These are phyloP conservation scores for Julus scandinavius DNA, from an alignment of 2,888 invertebrate genomes.

Conservation along the genomic window DNA sequence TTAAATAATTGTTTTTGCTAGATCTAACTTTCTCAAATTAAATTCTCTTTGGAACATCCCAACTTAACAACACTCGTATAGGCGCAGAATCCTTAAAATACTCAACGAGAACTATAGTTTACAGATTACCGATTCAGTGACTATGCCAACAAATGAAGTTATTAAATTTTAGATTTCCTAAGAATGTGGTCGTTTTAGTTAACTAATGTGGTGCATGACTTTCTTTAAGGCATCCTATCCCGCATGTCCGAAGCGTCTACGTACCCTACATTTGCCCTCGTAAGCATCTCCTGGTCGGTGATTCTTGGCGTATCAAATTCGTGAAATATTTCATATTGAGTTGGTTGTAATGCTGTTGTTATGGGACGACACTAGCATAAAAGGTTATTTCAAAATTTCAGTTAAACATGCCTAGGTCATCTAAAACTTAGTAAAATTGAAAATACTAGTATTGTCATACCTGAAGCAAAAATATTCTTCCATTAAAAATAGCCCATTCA, in stretches of 20 bases:
- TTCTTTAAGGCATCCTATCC: too few relatives aligned
- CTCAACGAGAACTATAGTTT: too few relatives aligned
- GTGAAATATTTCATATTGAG: constrained; percentile 47
- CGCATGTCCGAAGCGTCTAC: background rate
- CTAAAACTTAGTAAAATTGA: background rate
- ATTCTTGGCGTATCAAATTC: constrained; percentile 47
- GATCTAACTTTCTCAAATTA: background rate
- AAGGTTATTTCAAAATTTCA: background rate
- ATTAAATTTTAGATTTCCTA: too few relatives aligned
- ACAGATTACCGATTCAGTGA: too few relatives aligned
- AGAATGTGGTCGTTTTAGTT: too few relatives aligned
- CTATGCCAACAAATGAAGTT: too few relatives aligned
- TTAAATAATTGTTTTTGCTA: too few relatives aligned
- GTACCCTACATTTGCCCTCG: constrained; percentile 42
- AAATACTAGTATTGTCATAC: constrained; percentile 61
- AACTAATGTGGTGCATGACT: too few relatives aligned
- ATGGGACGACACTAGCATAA: constrained; percentile 37
- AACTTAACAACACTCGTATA: background rate
- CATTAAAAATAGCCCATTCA: constrained; percentile 79
- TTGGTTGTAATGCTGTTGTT: constrained; percentile 1
- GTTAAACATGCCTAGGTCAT: background rate
- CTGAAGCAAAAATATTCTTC: constrained; percentile 44
- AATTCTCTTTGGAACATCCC: too few relatives aligned
- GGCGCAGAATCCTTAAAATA: background rate
- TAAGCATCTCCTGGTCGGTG: constrained; percentile 13